Evolutionary conservation across 1,140 invertebrate species (phyloP).

Genomic region (Leptopilina boulardi): DNA sequence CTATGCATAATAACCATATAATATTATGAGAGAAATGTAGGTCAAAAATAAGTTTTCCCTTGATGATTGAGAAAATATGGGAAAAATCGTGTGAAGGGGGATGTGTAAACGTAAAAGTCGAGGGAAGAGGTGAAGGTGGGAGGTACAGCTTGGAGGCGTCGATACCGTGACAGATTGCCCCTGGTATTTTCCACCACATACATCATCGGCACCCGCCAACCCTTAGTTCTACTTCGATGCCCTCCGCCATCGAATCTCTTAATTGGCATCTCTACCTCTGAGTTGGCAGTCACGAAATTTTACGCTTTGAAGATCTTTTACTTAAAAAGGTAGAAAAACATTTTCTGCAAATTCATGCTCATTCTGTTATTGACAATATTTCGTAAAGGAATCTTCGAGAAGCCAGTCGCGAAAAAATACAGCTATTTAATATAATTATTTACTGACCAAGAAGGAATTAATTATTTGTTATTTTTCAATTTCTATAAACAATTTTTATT

Average conservation of each 20-base stretch:
- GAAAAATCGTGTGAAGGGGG: conserved; percentile 3
- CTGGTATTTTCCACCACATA: conserved; percentile 75
- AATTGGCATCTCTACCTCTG: conserved; percentile 67
- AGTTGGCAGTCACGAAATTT: conserved; percentile 8
- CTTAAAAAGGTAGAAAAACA: conserved; percentile 7
- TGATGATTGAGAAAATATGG: not conserved
- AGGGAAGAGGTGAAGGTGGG: not conserved
- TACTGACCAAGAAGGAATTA: no score
- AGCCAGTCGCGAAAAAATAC: no score
- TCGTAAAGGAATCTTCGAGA: not conserved
- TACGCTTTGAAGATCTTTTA: conserved; percentile 5
- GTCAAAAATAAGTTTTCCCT: not conserved
- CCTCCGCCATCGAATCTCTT: conserved; percentile 63
- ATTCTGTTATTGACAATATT: conserved; percentile 12
- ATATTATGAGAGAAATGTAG: no score
- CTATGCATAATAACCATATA: not conserved
- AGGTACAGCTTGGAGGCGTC: conserved; percentile 63
- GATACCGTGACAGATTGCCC: conserved; percentile 74
- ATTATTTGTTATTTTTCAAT: no score
- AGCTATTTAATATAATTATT: no score
- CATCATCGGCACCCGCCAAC: conserved; percentile 69
- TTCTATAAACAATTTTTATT: no score
- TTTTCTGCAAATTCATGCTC: conserved; percentile 17
- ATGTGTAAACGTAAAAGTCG: conserved; percentile 46
- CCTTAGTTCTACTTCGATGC: conserved; percentile 69